Evolutionary conservation across 2,113 vertebrate species (phyloP).

Genomic region (Oxygymnocypris stewartii): DNA sequence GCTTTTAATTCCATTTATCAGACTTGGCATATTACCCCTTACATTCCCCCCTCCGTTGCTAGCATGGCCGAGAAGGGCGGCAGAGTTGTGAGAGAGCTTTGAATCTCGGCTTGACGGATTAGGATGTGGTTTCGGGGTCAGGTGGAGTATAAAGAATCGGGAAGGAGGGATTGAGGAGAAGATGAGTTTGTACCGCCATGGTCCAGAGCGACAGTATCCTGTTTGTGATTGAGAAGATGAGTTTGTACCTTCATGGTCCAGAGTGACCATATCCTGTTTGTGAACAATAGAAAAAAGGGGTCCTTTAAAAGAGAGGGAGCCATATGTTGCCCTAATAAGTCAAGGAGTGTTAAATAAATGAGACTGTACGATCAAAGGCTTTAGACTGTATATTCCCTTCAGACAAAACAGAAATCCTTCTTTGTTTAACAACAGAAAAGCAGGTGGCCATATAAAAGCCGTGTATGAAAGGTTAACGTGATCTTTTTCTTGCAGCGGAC

Average conservation of each 20-base stretch:
- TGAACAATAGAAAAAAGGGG: neutral
- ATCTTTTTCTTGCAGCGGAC: conserved; percentile 66
- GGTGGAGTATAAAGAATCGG: conserved; percentile 9
- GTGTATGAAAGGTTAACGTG: neutral
- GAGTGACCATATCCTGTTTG: neutral
- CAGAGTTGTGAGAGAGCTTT: conserved; percentile 18
- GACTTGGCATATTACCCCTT: conserved; percentile 12
- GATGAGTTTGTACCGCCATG: neutral
- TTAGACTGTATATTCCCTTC: neutral
- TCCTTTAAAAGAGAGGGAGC: neutral
- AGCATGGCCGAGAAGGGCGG: neutral
- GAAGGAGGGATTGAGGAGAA: neutral
- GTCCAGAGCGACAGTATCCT: neutral
- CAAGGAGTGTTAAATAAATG: conserved; percentile 14
- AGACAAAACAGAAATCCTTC: neutral
- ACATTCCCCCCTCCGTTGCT: neutral
- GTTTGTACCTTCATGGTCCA: too few species aligned
- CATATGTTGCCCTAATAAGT: conserved; percentile 8
- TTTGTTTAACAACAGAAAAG: neutral
- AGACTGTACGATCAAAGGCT: conserved; percentile 10
- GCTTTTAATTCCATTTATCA: conserved; percentile 33
- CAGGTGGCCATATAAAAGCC: neutral
- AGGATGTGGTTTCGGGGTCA: neutral
- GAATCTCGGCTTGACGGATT: conserved; percentile 22
- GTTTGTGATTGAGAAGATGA: too few species aligned